phyloP scores from a whole-genome alignment of 2,888 invertebrate genomes.

The Stenodema calcarata region DNA sequence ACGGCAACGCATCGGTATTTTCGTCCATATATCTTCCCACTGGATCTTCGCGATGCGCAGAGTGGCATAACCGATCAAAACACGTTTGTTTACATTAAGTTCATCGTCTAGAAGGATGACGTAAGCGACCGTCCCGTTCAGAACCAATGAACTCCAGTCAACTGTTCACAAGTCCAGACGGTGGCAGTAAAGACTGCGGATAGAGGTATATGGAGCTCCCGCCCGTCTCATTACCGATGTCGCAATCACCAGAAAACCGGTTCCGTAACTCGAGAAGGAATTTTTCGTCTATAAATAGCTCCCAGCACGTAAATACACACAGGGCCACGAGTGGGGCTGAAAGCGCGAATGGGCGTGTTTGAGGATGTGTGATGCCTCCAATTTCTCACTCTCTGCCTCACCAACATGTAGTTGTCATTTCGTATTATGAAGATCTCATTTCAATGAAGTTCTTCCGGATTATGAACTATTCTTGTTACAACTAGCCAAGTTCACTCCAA shows the following conservation, averaged over 20 bases:
- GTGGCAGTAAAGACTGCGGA: neutral
- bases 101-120: neutral
- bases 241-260: conserved; percentile 2
- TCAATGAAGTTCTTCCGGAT: too few relatives aligned
- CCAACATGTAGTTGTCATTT: neutral
- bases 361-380: neutral
- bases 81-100: neutral
- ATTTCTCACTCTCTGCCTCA: neutral
- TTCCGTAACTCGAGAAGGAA: neutral
- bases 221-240: neutral
- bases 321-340: neutral
- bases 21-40: too few relatives aligned
- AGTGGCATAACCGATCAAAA: too few relatives aligned
- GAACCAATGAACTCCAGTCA: neutral
- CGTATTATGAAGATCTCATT: too few relatives aligned
- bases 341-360: neutral
- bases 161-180: neutral
- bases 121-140: neutral
- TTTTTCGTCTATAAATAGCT: neutral
- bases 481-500: too few relatives aligned
- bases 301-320: neutral
- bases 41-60: too few relatives aligned
- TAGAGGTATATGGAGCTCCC: neutral
- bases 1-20: too few relatives aligned
- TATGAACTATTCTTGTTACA: too few relatives aligned